Conservation (phyloP, 2,113 vertebrate genomes). For the Lasiurus cinereus region DNA sequence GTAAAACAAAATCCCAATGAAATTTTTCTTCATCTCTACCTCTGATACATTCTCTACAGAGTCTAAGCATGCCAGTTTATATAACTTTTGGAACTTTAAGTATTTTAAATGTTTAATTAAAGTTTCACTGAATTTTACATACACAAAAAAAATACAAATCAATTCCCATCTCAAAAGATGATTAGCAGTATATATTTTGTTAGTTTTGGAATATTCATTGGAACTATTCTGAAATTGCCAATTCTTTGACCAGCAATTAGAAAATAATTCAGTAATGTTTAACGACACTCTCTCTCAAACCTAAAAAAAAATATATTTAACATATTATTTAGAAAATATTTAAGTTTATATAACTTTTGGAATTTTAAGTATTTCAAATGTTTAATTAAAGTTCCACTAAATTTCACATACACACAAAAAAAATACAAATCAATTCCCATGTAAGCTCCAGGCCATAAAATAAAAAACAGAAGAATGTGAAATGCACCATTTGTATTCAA, state of each 20-base stretch:
- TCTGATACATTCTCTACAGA: not conserved
- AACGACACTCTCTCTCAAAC: not conserved
- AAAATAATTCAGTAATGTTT: slow-evolving; percentile 13
- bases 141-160: not conserved
- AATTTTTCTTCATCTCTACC: not conserved
- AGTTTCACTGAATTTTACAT: not conserved
- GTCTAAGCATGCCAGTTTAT: not conserved
- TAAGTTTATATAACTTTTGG: not conserved
- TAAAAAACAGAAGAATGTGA: not conserved
- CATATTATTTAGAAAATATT: not conserved
- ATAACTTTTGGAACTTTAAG: not conserved
- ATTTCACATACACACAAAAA: not conserved
- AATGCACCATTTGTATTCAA: not conserved
- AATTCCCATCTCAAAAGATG: not conserved
- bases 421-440: not conserved
- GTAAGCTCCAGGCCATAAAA: not conserved
- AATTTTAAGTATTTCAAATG: slow-evolving; percentile 16
- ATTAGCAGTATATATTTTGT: not conserved
- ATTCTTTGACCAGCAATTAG: not conserved
- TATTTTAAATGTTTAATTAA: slow-evolving; percentile 21
- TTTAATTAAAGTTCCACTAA: not conserved
- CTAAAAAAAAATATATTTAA: slow-evolving; percentile 33
- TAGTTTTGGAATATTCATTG: not conserved
- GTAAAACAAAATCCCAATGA: not conserved
- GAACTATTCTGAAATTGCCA: not conserved